These are phyloP conservation scores for Diphyllodes magnificus DNA, from an alignment of 2,113 vertebrate species.

Conservation along the genomic window DNA sequence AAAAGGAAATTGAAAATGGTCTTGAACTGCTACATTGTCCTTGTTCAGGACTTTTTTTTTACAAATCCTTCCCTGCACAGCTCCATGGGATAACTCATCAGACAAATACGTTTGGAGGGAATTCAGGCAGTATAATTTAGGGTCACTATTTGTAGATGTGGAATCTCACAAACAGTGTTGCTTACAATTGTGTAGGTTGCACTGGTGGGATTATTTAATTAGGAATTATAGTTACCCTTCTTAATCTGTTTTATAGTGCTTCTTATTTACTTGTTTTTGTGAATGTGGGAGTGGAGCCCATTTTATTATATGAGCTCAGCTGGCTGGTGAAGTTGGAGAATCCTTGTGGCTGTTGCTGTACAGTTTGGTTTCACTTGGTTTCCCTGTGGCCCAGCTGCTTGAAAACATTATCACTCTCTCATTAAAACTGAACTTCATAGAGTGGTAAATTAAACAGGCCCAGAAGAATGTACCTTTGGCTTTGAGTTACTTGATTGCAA, in stretches of 20 bases:
- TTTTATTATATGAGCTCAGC: not conserved
- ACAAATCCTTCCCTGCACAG: not conserved
- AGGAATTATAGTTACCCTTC: not conserved
- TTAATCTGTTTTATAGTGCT: not conserved
- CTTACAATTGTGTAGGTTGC: not conserved
- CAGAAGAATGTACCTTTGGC: not conserved
- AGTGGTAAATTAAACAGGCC: not conserved
- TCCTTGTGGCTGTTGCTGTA: not conserved
- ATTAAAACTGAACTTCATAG: not conserved
- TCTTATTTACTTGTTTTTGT: not conserved
- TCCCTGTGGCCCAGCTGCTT: not conserved
- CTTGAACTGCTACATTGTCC: not conserved
- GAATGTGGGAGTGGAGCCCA: not conserved
- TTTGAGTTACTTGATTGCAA: not conserved
- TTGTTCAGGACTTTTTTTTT: not conserved
- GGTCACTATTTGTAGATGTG: not conserved
- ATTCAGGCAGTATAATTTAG: not conserved
- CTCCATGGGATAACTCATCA: not conserved
- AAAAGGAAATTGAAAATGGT: slow-evolving; percentile 22
- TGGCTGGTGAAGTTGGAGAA: not conserved
- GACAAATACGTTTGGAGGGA: not conserved
- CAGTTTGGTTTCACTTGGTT: not conserved
- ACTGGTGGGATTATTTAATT: not conserved
- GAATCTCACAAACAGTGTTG: not conserved
- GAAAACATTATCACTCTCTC: not conserved